phyloP scores from a whole-genome alignment of 2,113 vertebrate species.

The Felis chaus region DNA sequence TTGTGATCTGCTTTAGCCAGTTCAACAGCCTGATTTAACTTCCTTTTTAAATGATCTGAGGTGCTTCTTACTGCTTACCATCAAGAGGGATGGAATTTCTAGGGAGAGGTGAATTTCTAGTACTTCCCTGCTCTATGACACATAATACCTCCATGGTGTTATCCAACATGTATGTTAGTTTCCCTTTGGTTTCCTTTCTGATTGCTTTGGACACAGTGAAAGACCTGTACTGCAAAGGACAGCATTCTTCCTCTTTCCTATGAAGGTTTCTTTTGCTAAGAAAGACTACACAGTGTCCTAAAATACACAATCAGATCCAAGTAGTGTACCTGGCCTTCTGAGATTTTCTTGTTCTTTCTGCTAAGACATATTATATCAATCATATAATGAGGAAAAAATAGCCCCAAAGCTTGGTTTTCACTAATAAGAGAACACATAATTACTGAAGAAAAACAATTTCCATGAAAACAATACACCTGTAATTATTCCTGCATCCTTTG shows the following conservation, averaged over 20 bases:
- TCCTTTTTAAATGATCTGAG: background rate
- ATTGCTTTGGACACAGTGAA: background rate
- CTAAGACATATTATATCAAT: background rate
- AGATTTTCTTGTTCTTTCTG: background rate
- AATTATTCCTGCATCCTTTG: background rate
- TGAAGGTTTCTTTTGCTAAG: background rate
- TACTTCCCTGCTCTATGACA: background rate
- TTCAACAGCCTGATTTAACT: constrained; percentile 35
- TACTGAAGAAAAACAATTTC: background rate
- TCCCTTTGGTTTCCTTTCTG: constrained; percentile 1
- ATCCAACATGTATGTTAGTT: background rate
- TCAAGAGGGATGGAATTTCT: background rate
- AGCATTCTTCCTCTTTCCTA: background rate
- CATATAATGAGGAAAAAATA: background rate
- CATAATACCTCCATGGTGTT: background rate
- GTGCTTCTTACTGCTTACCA: constrained; percentile 5
- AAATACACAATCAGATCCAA: background rate
- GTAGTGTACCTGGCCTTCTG: background rate
- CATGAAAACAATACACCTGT: background rate
- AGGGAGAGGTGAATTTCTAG: background rate
- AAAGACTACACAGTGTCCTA: background rate
- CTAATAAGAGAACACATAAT: background rate
- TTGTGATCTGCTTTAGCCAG: background rate
- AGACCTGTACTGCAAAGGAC: background rate
- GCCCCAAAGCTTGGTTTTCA: background rate